These are phyloP conservation scores for Plagiodera versicolora DNA, from an alignment of 2,888 invertebrate genomes.

Conservation along the genomic window DNA sequence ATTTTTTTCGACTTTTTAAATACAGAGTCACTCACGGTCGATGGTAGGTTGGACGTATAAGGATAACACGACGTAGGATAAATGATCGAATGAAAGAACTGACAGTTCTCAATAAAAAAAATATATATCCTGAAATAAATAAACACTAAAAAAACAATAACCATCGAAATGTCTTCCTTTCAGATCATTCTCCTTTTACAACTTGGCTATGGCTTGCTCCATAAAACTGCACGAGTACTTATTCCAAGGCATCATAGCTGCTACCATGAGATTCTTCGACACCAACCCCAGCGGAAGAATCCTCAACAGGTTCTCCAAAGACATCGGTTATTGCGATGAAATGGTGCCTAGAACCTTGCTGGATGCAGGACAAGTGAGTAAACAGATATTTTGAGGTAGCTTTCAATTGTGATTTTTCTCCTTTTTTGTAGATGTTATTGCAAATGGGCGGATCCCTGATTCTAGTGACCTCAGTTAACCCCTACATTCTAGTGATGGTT, in stretches of 20 bases:
- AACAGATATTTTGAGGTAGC: too few species aligned
- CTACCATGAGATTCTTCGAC: constrained; percentile 76
- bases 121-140: too few species aligned
- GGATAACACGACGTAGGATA: too few species aligned
- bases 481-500: constrained; percentile 55
- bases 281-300: constrained; percentile 81
- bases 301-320: constrained; percentile 80
- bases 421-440: too few species aligned
- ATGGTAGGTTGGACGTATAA: too few species aligned
- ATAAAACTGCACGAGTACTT: constrained; percentile 69
- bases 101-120: too few species aligned
- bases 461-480: constrained; percentile 61
- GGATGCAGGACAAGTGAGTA: constrained; percentile 65
- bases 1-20: too few species aligned
- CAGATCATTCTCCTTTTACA: constrained; percentile 68
- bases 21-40: too few species aligned
- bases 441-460: constrained; percentile 58
- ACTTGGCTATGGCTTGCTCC: constrained; percentile 66
- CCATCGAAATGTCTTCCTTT: too few species aligned
- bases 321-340: constrained; percentile 79
- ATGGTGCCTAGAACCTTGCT: constrained; percentile 67
- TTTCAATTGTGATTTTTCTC: too few species aligned
- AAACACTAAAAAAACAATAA: too few species aligned
- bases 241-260: constrained; percentile 63
- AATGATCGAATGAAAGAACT: too few species aligned